Evolutionary conservation across 1,140 invertebrate genomes (phyloP), one percentile per base, ranked within the genome.

Genomic region (Lepidurus apus): DNA sequence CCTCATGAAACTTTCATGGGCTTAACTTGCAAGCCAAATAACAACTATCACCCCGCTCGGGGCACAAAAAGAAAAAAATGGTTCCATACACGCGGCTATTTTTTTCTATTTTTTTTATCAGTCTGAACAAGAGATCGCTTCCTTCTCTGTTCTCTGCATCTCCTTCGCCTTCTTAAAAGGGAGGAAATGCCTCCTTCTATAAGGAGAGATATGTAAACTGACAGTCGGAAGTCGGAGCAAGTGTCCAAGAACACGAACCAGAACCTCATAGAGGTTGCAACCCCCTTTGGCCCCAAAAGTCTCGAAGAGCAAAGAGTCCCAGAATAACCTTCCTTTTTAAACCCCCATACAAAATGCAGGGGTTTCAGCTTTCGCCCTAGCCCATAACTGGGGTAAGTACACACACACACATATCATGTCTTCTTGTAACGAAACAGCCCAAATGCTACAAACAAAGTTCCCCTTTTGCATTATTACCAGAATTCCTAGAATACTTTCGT

Each of bases 21-120:
- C 53, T 65, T 65, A 21, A 65, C 53, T 65, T 65, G 21, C 53
- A 65, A 65, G 21, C 53, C 53, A 65, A 65, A 65, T 65, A 65
- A 65, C 17, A 65, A 65, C 21, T 65, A n/a, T 65, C 13, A 21
- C 53, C 53, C 53, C 8, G 17, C 45, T 7, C 53, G 53, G 53
- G 17, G 21, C n/a, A 5, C 17, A 17, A 7, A 65, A 21, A 21
- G 21, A 17, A 65, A 65, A 47, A 47, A 47, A 7, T 11, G 13
- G 53, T n/a, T 7, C 4, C 17, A 65, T 1, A 65, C 34, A 34
- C 34, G 34, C 34, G 2, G 21, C 6, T 1, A 9, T 65, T 65
- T 65, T 21, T 65, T 0, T 65, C 0, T 21, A 65, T 65, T 65
- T 65, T 21, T 21, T 65, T 65, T n/a, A 65, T 21, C 17, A 65